These are phyloP conservation scores for Periophthalmus modestus DNA, from an alignment of 2,113 vertebrate genomes.

Conservation along the genomic window DNA sequence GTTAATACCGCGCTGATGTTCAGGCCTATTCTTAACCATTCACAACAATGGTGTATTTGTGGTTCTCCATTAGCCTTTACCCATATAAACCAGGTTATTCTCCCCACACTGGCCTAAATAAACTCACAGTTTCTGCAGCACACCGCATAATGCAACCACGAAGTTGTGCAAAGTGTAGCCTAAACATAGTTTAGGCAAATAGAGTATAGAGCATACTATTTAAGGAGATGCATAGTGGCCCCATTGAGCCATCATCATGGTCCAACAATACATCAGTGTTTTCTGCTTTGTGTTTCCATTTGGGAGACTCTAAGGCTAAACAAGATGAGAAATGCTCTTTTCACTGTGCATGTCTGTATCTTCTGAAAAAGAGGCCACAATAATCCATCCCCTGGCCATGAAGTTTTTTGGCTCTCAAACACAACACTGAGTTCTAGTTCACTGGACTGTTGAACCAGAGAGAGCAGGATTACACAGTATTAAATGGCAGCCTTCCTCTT, in stretches of 20 bases:
- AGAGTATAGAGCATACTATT: slow-evolving; percentile 37
- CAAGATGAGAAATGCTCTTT: too few relatives aligned
- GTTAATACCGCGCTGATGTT: not conserved
- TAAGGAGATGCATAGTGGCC: slow-evolving; percentile 51
- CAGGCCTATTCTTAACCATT: not conserved
- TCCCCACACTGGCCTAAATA: not conserved
- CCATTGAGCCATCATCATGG: slow-evolving; percentile 59
- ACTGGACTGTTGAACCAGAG: slow-evolving; percentile 2
- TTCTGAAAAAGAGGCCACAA: not conserved
- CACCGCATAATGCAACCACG: too few relatives aligned
- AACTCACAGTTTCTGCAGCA: not conserved
- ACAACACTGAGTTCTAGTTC: slow-evolving; percentile 15
- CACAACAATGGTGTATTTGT: not conserved
- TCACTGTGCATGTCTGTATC: not conserved
- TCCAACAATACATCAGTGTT: slow-evolving; percentile 69
- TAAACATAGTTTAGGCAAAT: slow-evolving; percentile 21
- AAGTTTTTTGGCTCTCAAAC: not conserved
- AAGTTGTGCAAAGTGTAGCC: not conserved
- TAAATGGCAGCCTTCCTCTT: slow-evolving; percentile 34
- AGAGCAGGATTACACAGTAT: slow-evolving; percentile 53
- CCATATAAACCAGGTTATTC: not conserved
- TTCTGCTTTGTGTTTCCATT: slow-evolving; percentile 28
- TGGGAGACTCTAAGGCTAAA: slow-evolving; percentile 17
- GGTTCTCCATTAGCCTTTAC: not conserved
- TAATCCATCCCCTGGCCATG: not conserved